These are phyloP conservation scores for Orycteropus afer DNA, from an alignment of 2,113 vertebrate species.

Conservation along the genomic window DNA sequence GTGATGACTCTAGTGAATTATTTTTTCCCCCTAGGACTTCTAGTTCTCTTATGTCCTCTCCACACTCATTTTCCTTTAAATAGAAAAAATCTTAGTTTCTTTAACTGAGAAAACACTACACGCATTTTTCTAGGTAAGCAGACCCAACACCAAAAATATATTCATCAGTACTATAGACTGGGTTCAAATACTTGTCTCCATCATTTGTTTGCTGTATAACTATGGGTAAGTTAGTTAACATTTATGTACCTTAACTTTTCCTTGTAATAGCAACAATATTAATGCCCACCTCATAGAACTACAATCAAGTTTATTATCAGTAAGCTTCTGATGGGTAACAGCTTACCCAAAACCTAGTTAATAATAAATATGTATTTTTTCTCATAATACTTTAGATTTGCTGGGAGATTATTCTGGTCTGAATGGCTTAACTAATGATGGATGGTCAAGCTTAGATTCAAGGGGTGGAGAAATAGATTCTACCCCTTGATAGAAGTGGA, in stretches of 20 bases:
- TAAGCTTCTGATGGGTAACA: neutral
- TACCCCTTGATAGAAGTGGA: neutral
- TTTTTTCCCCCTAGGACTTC: neutral
- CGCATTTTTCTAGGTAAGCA: neutral
- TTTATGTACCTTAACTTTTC: neutral
- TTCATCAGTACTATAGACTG: neutral
- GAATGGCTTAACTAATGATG: neutral
- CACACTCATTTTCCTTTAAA: neutral
- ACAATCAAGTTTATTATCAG: neutral
- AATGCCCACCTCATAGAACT: neutral
- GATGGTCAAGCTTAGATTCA: neutral
- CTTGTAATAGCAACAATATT: neutral
- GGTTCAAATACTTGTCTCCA: neutral
- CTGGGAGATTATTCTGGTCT: neutral
- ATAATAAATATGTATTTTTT: neutral
- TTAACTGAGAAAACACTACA: conserved; percentile 13
- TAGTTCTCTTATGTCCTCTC: neutral
- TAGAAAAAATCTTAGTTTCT: conserved; percentile 26
- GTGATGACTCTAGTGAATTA: neutral
- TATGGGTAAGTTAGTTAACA: neutral
- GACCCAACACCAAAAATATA: neutral
- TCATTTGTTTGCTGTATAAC: conserved; percentile 15
- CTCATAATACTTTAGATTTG: neutral
- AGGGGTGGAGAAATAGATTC: neutral
- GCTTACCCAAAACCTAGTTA: neutral